Evolutionary conservation across 2,797 vertebrate species (phyloP).

Genomic region (Lophius americanus): DNA sequence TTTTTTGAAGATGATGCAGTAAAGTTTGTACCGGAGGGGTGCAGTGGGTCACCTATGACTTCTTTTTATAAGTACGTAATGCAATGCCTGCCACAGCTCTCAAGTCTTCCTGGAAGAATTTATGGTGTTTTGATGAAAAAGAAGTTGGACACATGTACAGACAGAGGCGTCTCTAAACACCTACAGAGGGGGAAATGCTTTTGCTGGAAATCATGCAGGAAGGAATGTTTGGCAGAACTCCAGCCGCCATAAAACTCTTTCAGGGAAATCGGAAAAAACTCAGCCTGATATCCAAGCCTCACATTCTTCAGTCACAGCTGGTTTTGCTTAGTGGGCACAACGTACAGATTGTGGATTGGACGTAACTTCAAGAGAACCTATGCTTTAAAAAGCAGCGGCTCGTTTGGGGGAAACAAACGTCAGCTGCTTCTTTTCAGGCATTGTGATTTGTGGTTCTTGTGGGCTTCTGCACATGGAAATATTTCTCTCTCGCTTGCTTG

Average conservation of each 20-base stretch:
- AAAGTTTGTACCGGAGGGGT: background rate
- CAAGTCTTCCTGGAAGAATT: background rate
- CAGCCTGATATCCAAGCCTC: slow-evolving; percentile 44
- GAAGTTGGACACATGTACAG: slow-evolving; percentile 13
- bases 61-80: slow-evolving; percentile 9
- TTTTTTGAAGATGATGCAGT: too few species aligned
- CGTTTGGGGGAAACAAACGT: slow-evolving; percentile 56
- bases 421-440: slow-evolving; percentile 57
- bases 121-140: slow-evolving; percentile 12
- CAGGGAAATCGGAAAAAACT: slow-evolving; percentile 49
- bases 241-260: slow-evolving; percentile 55
- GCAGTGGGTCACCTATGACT: slow-evolving; percentile 1
- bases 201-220: slow-evolving; percentile 43
- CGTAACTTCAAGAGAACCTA: slow-evolving; percentile 47
- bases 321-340: slow-evolving; percentile 59
- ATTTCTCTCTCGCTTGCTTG: slow-evolving; percentile 24
- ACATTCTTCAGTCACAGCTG: slow-evolving; percentile 69
- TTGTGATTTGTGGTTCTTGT: slow-evolving; percentile 55
- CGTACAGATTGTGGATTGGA: slow-evolving; percentile 46
- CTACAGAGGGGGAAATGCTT: slow-evolving; percentile 42
- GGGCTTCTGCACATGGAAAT: slow-evolving; percentile 42
- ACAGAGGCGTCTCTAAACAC: slow-evolving; percentile 27
- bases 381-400: slow-evolving; percentile 50
- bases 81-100: background rate
- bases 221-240: slow-evolving; percentile 61